phyloP scores from a whole-genome alignment of 92 coral and sea anemone genomes.

The Porites evermanni region DNA sequence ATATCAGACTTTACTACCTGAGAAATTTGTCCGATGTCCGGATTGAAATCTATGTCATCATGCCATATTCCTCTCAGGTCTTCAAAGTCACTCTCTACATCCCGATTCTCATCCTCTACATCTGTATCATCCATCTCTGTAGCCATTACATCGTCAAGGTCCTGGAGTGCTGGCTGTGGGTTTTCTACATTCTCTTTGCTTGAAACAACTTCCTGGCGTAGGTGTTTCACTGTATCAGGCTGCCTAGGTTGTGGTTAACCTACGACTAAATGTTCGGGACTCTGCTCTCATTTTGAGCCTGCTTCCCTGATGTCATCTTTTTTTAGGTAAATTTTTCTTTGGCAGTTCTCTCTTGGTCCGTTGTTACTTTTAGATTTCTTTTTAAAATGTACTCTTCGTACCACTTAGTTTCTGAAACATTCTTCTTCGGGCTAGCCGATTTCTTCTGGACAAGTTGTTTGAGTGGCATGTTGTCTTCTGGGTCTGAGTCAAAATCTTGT shows the following conservation, averaged over 20 bases:
- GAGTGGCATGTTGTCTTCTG: slow-evolving; percentile 16
- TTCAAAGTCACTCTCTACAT: neutral
- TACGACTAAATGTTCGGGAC: too few relatives aligned
- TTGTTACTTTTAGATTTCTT: neutral
- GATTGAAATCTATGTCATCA: neutral
- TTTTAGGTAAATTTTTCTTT: neutral
- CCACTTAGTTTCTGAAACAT: neutral
- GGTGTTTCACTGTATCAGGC: slow-evolving; percentile 13
- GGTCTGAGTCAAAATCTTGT: slow-evolving; percentile 3
- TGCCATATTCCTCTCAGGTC: neutral
- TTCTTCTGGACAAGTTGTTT: slow-evolving; percentile 7
- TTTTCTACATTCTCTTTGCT: neutral
- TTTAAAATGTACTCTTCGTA: slow-evolving; percentile 15
- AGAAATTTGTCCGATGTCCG: slow-evolving; percentile 8
- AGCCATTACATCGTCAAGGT: neutral
- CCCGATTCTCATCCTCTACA: neutral
- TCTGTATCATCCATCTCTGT: neutral
- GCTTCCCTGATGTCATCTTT: neutral
- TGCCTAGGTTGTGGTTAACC: neutral
- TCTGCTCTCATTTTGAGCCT: too few relatives aligned
- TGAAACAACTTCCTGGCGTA: neutral
- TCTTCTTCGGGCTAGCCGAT: neutral
- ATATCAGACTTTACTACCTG: neutral
- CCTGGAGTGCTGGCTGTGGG: neutral
- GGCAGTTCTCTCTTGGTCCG: neutral